A percentile compares a stretch with the other conserved stretches of the same genome.
Evolutionary conservation across 2,888 invertebrate species (phyloP).

Genomic region (Drosophila affinis): DNA sequence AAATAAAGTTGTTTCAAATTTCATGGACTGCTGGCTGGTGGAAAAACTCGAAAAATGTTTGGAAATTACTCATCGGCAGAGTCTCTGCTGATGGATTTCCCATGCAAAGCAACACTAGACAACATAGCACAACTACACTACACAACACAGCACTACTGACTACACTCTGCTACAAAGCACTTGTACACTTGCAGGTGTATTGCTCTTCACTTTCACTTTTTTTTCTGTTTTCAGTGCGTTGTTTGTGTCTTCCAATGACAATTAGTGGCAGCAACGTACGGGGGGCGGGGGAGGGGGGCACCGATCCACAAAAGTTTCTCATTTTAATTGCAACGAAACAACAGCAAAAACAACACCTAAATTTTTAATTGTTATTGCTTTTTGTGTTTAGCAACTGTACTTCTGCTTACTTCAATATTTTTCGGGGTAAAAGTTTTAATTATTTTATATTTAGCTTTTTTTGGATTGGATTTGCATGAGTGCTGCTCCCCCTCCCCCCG

Average conservation of each 20-base stretch:
- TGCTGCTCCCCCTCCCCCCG: not conserved
- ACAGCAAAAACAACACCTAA: constrained; percentile 21
- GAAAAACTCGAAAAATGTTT: constrained; percentile 61
- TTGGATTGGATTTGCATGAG: constrained; percentile 3
- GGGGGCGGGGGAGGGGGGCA: not conserved
- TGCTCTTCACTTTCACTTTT: constrained; percentile 65
- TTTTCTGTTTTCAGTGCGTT: constrained; percentile 27
- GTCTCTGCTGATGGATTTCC: constrained; percentile 33
- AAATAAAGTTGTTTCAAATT: constrained; percentile 74
- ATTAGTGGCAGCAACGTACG: constrained; percentile 52
- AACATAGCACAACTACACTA: not conserved
- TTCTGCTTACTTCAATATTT: not conserved
- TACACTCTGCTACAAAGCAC: not conserved
- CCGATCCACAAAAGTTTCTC: constrained; percentile 62
- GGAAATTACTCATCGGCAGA: constrained; percentile 54
- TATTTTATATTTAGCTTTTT: constrained; percentile 9
- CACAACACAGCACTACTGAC: not conserved
- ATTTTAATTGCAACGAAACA: constrained; percentile 63
- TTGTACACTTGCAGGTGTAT: constrained; percentile 12
- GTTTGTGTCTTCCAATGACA: constrained; percentile 59
- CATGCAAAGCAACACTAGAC: constrained; percentile 4
- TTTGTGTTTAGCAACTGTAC: constrained; percentile 24
- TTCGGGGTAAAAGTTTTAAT: constrained; percentile 31
- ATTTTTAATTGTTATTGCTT: constrained; percentile 50
- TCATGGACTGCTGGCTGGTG: constrained; percentile 51